Evolutionary conservation across 2,113 vertebrate genomes (phyloP), one percentile per base, ranked within the genome.

Genomic region (Hemichromis elongatus): DNA sequence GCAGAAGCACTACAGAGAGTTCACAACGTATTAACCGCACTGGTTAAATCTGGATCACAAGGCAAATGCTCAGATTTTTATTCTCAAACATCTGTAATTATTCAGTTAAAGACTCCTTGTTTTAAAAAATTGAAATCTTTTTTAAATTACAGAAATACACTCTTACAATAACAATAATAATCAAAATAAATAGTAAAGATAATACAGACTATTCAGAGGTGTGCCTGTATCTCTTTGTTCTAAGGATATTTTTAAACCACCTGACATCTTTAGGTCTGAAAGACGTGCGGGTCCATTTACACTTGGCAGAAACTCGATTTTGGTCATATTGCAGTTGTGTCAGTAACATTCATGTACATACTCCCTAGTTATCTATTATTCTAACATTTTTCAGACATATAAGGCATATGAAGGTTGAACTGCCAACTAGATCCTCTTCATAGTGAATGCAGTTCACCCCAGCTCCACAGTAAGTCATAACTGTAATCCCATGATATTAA

Each of bases 251-350:
- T 70, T 66, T 50, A 73, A 30, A 82, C 5, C 78, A 66, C 45
- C 56, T 70, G 16, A 82, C 61, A 83, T 8, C 2, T 3, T 52
- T 16, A 75, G 40, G 80, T 75, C 26, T 79, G 50, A 63, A 54
- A 63, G 19, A 66, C 52, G 56, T 18, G 50, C 24, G 52, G 26
- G 53, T 77, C 83, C 19, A 33, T 42, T 85, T 54, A 85, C 78
- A 77, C 85, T 91, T 92, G 84, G 89, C 84, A 92, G 68, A 85
- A 87, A 83, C 59, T 37, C 66, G 53, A 81, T 54, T 55, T 28
- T 7, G 59, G 84, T 88, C 70, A 45, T 13, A 45, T 33, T 83
- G 53, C 52, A 61, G 19, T 37, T 24, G 14, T 66, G 9, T 59
- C 33, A 13, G 14, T 3, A 3, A 14, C 56, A 33, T 30, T 14